Percentiles rank a stretch among this genome's conserved stretches.
phyloP scores from a whole-genome alignment of 2,888 invertebrate species.

The Galerucella nymphaeae region DNA sequence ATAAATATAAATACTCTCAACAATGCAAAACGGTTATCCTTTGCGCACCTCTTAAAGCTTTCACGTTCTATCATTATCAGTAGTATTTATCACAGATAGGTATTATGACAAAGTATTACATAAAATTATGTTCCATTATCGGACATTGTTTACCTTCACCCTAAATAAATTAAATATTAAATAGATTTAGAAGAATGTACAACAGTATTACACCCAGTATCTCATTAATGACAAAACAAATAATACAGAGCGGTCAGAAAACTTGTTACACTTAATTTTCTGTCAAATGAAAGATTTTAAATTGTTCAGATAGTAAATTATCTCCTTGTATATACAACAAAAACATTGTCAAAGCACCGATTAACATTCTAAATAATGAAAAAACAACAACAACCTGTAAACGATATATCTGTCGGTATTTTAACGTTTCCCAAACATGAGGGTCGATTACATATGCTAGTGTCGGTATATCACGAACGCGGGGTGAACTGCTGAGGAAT shows the following conservation, averaged over 20 bases:
- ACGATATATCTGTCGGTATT: neutral
- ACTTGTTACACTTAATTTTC: too few species aligned
- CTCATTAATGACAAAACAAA: too few species aligned
- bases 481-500: conserved; percentile 5
- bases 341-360: neutral
- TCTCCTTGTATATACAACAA: neutral
- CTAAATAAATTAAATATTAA: too few species aligned
- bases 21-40: neutral
- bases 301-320: neutral
- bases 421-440: neutral
- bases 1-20: neutral
- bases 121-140: neutral
- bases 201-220: too few species aligned
- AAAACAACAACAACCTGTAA: neutral
- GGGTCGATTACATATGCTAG: conserved; percentile 10
- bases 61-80: neutral
- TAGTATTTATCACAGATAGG: too few species aligned
- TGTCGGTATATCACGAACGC: conserved; percentile 5
- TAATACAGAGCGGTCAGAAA: too few species aligned
- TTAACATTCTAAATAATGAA: neutral
- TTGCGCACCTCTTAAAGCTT: neutral
- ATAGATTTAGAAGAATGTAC: too few species aligned
- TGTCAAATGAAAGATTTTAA: neutral
- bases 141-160: neutral
- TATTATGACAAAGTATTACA: too few species aligned